Evolutionary conservation across 2,888 invertebrate species (phyloP).

Genomic region (Caenorhabditis sinica): DNA sequence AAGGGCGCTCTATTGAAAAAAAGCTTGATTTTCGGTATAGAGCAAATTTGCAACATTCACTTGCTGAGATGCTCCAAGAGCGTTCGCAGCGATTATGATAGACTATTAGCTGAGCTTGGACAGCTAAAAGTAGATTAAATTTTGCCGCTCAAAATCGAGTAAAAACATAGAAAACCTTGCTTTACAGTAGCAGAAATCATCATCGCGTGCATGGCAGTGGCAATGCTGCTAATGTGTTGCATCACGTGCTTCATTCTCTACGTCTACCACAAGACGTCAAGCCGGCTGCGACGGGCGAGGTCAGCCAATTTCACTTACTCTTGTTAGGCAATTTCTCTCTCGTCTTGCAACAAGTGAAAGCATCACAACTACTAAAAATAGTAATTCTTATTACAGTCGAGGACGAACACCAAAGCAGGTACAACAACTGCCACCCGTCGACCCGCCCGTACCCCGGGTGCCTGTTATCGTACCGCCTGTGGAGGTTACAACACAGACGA

Average conservation of each 20-base stretch:
- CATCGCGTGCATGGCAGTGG: slow-evolving; percentile 56
- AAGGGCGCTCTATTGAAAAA: too few species aligned
- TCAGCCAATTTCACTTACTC: slow-evolving; percentile 21
- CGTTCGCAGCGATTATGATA: too few species aligned
- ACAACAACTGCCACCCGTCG: slow-evolving; percentile 29
- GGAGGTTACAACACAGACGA: slow-evolving; percentile 14
- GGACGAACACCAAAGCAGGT: slow-evolving; percentile 50
- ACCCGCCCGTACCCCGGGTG: slow-evolving; percentile 9
- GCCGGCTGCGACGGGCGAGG: slow-evolving; percentile 54
- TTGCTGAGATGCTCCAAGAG: too few species aligned
- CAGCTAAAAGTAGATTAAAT: too few species aligned
- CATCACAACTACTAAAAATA: not conserved
- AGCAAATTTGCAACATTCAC: too few species aligned
- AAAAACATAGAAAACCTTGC: not conserved
- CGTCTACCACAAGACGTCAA: slow-evolving; percentile 54
- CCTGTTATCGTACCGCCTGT: slow-evolving; percentile 30
- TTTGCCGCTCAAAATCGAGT: too few species aligned
- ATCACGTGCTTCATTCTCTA: slow-evolving; percentile 58
- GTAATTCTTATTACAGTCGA: slow-evolving; percentile 37
- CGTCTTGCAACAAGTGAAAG: slow-evolving; percentile 5
- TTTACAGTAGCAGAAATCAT: slow-evolving; percentile 63
- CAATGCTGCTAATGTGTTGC: slow-evolving; percentile 51
- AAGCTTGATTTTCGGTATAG: too few species aligned
- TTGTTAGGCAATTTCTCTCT: not conserved
- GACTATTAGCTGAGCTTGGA: too few species aligned